A percentile compares a stretch with the other conserved stretches of the same genome.
phyloP scores from a whole-genome alignment of 2,797 vertebrate genomes.

The Nannoperca obscura region DNA sequence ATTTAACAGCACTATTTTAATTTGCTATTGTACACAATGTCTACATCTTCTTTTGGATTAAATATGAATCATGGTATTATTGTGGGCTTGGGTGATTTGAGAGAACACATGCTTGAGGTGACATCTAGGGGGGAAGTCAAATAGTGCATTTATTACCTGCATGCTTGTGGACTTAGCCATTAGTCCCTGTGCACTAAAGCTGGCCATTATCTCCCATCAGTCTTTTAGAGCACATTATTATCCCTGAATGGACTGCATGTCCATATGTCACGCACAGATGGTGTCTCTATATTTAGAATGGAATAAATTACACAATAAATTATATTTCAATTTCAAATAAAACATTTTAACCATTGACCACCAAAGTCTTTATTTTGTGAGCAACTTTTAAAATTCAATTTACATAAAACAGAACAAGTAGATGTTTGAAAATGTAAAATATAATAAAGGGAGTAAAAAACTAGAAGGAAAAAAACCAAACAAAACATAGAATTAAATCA shows the following conservation, averaged over 20 bases:
- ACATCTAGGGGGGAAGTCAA: slow-evolving; percentile 58
- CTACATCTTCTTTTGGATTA: background rate
- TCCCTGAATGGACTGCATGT: background rate
- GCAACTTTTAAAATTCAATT: background rate
- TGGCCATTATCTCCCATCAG: background rate
- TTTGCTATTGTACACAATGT: background rate
- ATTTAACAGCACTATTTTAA: background rate
- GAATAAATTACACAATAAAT: background rate
- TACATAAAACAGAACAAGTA: background rate
- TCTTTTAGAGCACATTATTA: background rate
- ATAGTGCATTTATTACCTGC: slow-evolving; percentile 5
- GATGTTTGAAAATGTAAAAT: background rate
- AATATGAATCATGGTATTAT: background rate
- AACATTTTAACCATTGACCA: slow-evolving; percentile 8
- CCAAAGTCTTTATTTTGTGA: background rate
- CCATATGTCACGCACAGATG: slow-evolving; percentile 28
- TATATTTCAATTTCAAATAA: background rate
- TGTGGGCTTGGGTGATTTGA: background rate
- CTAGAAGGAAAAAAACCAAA: background rate
- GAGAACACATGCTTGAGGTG: slow-evolving; percentile 22
- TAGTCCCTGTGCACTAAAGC: background rate
- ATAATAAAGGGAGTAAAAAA: background rate
- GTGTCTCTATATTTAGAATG: slow-evolving; percentile 14
- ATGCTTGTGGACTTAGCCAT: background rate
- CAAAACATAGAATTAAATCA: background rate